Conservation (phyloP, 2,888 invertebrate species). For the Clitarchus hookeri region DNA sequence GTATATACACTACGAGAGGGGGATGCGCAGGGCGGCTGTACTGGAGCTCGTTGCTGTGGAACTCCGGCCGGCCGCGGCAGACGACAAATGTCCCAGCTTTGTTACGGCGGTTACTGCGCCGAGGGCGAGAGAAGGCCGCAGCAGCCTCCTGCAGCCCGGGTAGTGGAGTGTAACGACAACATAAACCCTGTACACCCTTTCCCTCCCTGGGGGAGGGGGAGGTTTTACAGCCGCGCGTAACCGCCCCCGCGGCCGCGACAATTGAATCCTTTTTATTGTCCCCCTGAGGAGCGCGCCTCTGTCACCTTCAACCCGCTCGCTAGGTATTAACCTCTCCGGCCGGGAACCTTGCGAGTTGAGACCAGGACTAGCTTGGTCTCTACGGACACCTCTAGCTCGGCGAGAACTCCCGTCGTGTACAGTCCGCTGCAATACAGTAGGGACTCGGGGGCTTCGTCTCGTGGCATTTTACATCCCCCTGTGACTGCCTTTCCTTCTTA, state of each 20-base stretch:
- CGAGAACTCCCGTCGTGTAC: too few species aligned
- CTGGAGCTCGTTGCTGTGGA: conserved; percentile 8
- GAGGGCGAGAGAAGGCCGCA: too few species aligned
- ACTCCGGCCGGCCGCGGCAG: background rate
- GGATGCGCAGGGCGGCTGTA: background rate
- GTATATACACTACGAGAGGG: too few species aligned
- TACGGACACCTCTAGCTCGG: background rate
- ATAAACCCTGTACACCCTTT: conserved; percentile 4
- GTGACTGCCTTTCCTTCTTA: too few species aligned
- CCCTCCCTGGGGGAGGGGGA: background rate
- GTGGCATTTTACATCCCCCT: too few species aligned
- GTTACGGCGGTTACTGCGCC: background rate
- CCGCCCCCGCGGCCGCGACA: conserved; percentile 20
- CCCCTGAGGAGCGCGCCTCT: conserved; percentile 6
- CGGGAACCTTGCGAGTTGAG: background rate
- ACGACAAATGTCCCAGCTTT: conserved; percentile 9
- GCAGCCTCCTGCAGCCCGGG: background rate
- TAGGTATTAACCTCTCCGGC: background rate
- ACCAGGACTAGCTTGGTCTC: background rate
- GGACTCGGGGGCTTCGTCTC: too few species aligned
- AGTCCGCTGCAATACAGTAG: too few species aligned
- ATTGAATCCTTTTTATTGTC: conserved; percentile 21
- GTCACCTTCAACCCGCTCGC: background rate
- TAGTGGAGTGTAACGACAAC: background rate
- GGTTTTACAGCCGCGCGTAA: background rate